phyloP scores from a whole-genome alignment of 2,113 vertebrate species.

The Chloropsis hardwickii region DNA sequence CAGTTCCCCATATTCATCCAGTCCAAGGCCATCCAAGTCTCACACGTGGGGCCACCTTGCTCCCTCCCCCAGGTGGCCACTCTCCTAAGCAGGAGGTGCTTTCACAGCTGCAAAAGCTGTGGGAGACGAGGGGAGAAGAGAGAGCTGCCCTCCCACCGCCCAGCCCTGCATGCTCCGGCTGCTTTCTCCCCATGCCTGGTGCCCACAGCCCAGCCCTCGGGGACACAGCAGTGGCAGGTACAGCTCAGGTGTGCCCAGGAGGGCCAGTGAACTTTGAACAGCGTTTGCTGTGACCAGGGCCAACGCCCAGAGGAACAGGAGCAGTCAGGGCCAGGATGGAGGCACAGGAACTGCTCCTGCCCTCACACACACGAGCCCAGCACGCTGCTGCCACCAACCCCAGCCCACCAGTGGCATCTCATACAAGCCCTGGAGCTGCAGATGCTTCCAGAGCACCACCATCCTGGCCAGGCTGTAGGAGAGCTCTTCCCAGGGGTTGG shows the following conservation, averaged over 20 bases:
- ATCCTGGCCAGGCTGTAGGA: fast-evolving
- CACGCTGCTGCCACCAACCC: fast-evolving
- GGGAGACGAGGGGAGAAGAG: fast-evolving
- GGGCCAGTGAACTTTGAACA: conserved; percentile 6
- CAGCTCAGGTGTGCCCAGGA: neutral
- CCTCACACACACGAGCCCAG: fast-evolving
- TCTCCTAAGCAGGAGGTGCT: neutral
- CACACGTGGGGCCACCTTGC: neutral
- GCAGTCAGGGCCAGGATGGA: neutral
- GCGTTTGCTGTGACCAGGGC: neutral
- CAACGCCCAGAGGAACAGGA: neutral
- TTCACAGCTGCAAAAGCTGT: neutral
- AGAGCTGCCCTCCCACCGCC: neutral
- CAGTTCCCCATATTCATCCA: neutral
- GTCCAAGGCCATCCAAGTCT: neutral
- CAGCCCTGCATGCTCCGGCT: fast-evolving
- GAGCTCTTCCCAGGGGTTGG: neutral
- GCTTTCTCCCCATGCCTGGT: neutral
- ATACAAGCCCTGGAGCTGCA: neutral
- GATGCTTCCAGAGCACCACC: neutral
- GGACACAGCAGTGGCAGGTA: neutral
- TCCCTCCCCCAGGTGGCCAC: fast-evolving
- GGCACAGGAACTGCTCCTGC: neutral
- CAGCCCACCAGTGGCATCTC: neutral
- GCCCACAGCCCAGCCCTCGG: neutral